These are phyloP conservation scores for Pherbina coryleti DNA, from an alignment of 2,888 invertebrate genomes.

Conservation along the genomic window DNA sequence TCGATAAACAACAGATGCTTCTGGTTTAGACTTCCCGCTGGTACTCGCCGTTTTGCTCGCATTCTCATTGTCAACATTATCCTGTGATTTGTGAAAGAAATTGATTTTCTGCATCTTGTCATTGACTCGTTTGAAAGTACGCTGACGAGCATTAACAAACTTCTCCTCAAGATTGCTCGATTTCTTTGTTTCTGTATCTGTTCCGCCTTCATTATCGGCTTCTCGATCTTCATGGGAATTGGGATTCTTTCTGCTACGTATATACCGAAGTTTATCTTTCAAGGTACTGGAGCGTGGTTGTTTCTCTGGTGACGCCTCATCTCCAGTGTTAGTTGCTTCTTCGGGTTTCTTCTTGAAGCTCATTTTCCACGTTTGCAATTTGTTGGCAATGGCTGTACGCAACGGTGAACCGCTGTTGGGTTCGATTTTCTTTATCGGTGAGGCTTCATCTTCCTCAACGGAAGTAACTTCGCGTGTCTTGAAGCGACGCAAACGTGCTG, in stretches of 20 bases:
- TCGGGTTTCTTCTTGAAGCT: conserved; percentile 55
- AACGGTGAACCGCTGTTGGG: conserved; percentile 43
- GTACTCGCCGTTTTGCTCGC: background rate
- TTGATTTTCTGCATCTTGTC: conserved; percentile 61
- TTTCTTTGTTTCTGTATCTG: conserved; percentile 36
- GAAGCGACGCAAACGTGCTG: conserved; percentile 57
- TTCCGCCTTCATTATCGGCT: conserved; percentile 41
- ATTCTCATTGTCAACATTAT: conserved; percentile 39
- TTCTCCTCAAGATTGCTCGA: conserved; percentile 53
- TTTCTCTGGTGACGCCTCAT: conserved; percentile 48
- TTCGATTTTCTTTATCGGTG: conserved; percentile 38
- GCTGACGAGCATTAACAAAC: conserved; percentile 52
- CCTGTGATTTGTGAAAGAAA: conserved; percentile 56
- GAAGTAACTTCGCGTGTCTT: conserved; percentile 51
- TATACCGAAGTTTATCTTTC: conserved; percentile 53
- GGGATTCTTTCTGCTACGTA: conserved; percentile 51
- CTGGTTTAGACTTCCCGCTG: conserved; percentile 45
- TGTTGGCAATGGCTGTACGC: conserved; percentile 46
- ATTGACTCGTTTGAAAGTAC: conserved; percentile 59
- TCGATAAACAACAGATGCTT: conserved; percentile 47
- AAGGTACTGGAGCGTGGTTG: conserved; percentile 48
- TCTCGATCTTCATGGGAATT: conserved; percentile 50
- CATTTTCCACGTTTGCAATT: conserved; percentile 61
- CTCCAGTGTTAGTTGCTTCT: conserved; percentile 40
- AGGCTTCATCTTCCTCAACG: conserved; percentile 47